Percentiles rank a stretch among this genome's conserved stretches.
Conservation (phyloP, 2,797 vertebrate genomes). For the Tinamus major region DNA sequence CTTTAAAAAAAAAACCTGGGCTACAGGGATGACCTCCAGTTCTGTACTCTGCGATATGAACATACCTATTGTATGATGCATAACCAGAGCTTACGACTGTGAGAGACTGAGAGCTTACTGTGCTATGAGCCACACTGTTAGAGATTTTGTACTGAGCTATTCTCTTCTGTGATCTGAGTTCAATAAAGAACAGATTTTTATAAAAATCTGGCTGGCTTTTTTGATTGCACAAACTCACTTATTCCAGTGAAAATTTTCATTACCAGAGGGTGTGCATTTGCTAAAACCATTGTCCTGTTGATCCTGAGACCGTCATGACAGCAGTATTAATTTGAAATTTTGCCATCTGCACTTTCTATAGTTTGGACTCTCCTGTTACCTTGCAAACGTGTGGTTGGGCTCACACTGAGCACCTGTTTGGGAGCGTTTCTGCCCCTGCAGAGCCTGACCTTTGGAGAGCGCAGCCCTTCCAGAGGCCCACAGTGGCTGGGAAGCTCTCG, state of each 20-base stretch:
- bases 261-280: neutral
- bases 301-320: neutral
- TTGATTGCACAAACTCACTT: neutral
- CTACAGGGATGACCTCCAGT: neutral
- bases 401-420: neutral
- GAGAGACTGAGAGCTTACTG: neutral
- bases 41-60: neutral
- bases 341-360: neutral
- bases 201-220: neutral
- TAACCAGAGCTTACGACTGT: neutral
- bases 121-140: neutral
- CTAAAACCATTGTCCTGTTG: neutral
- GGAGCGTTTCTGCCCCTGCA: neutral
- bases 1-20: neutral
- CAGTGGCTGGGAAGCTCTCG: neutral
- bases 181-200: conserved; percentile 34
- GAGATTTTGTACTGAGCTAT: conserved; percentile 38
- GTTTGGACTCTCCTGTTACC: neutral
- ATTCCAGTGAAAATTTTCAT: neutral
- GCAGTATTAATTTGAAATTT: neutral
- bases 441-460: neutral
- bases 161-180: conserved; percentile 30
- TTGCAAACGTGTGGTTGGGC: neutral
- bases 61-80: neutral
- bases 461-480: neutral